Base-by-base conservation (phyloP, 2,797 vertebrate species). In the Threskiornis aethiopicus region DNA sequence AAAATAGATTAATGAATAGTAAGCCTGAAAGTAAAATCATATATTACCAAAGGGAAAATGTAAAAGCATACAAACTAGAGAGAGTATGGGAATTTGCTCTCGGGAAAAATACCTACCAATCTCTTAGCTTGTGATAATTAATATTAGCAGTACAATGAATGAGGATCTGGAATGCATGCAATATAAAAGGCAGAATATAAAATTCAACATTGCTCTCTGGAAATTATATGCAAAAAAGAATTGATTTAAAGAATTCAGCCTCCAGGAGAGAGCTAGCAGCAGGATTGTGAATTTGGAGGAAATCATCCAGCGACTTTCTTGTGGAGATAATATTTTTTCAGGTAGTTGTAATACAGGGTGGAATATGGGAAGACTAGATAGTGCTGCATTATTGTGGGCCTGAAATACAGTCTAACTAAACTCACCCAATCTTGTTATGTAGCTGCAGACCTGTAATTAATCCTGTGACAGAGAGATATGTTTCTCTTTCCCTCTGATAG, bases 1-100 rank as follows among this genome's bases (percentile, higher is more conserved):
- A 66, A 91, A 91, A 76, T 21, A 84, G 78, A 92, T 91, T 93
- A 89, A 96, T 96, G 92, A 90, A 84, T 83, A 95, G 73, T 87
- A 92, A 96, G 39, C 41, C 21, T 87, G 54, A 88, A 62, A 91
- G 55, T 78, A 71, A 86, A 94, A 92, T 93, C 93, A 95, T 89
- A 20, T 44, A 42, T 85, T 83, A 79, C 52, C 59, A 80, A 95
- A 88, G 59, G 59, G 64, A 77, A 79, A 85, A 84, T 84, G 77
- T 89, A 78, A 77, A 64, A 77, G 90, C 76, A 59, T 91, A 54
- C 29, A 92, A 89, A 86, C 25, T 64, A 78, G 80, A 85, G 57
- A 84, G 52, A 81, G 28, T 54, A 81, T 70, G 25, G 47, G 76
- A 78, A 31, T 61, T 73, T 58, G 26, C 66, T 93, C 31, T 87